These are phyloP conservation scores for Lucilia cuprina DNA, from an alignment of 1,140 invertebrate species.

Conservation along the genomic window DNA sequence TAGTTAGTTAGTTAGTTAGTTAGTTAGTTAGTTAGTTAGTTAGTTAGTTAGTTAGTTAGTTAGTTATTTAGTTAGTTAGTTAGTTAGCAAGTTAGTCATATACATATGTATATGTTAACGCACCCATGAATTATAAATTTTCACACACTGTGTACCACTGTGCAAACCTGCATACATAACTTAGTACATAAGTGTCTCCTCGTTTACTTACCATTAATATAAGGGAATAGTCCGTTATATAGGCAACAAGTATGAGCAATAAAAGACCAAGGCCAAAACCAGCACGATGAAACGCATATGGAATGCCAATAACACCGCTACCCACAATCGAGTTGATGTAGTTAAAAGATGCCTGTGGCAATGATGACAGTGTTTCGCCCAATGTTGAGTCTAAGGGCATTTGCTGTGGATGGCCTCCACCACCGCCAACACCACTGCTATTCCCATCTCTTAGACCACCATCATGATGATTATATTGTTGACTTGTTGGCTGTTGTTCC, in stretches of 20 bases:
- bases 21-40: too few relatives aligned
- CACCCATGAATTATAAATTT: too few relatives aligned
- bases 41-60: too few relatives aligned
- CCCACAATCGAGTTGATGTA: constrained; percentile 94
- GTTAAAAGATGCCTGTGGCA: constrained; percentile 87
- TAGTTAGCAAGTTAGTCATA: too few relatives aligned
- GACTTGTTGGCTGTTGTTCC: constrained; percentile 44
- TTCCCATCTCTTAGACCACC: constrained; percentile 7
- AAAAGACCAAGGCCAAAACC: constrained; percentile 81
- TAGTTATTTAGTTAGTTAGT: too few relatives aligned
- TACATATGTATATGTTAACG: too few relatives aligned
- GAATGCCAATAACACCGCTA: constrained; percentile 90
- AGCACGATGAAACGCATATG: constrained; percentile 81
- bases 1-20: too few relatives aligned
- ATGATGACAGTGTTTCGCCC: constrained; percentile 59
- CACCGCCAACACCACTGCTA: neutral
- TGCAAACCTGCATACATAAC: neutral
- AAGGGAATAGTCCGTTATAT: constrained; percentile 85
- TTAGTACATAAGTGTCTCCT: neutral
- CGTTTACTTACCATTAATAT: constrained; percentile 75
- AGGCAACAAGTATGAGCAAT: constrained; percentile 77
- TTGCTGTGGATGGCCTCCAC: constrained; percentile 41
- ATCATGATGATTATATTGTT: constrained; percentile 46
- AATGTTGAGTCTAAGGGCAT: constrained; percentile 38
- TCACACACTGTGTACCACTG: too few relatives aligned